Evolutionary conservation across 1,140 invertebrate species (phyloP).

Genomic region (Temnothorax curvispinosus): DNA sequence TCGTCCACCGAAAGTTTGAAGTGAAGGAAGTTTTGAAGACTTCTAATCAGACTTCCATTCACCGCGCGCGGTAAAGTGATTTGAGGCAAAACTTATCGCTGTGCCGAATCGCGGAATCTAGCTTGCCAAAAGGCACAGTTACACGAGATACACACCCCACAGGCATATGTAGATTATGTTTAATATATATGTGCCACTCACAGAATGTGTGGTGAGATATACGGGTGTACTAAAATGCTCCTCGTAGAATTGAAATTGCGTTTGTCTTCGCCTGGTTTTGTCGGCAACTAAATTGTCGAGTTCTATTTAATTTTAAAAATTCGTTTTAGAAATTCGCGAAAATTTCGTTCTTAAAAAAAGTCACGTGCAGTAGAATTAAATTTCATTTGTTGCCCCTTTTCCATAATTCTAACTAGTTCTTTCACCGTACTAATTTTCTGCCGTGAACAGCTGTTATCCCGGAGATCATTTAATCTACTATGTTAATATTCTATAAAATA

Average conservation of each 20-base stretch:
- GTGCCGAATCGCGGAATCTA: conserved; percentile 42
- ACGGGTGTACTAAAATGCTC: neutral
- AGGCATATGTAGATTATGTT: neutral
- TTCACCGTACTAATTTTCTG: neutral
- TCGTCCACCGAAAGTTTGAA: conserved; percentile 25
- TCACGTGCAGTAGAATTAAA: neutral
- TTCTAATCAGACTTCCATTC: conserved; percentile 49
- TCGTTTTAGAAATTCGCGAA: too few species aligned
- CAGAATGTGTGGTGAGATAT: neutral
- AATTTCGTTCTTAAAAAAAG: neutral
- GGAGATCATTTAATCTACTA: neutral
- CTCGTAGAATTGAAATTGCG: neutral
- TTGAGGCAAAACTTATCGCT: conserved; percentile 29
- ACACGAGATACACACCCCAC: neutral
- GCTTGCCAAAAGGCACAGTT: conserved; percentile 32
- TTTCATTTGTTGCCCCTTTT: neutral
- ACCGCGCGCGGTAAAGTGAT: conserved; percentile 12
- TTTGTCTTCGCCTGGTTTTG: neutral
- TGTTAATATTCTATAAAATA: neutral
- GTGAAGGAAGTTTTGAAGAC: conserved; percentile 31
- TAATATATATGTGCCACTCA: neutral
- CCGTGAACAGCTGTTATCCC: neutral
- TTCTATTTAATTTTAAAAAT: conserved; percentile 18
- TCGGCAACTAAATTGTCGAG: neutral
- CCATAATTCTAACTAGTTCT: neutral